Conservation (phyloP, 2,797 vertebrate genomes). For the Argentina silus region DNA sequence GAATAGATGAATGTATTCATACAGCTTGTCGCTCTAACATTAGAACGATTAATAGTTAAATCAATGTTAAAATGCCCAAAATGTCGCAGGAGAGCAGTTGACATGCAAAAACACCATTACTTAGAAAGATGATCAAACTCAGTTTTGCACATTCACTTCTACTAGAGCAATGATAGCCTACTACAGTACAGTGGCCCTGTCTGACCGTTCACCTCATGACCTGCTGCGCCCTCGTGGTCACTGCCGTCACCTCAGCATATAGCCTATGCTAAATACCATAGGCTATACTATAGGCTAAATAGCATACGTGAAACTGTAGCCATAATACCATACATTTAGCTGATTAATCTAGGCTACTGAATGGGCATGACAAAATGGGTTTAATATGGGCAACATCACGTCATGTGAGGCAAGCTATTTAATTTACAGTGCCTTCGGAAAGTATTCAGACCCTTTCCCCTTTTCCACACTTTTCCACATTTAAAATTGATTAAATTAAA, state of each 20-base stretch:
- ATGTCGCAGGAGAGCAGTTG: constrained; percentile 60
- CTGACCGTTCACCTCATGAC: constrained; percentile 45
- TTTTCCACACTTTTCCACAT: too few species aligned
- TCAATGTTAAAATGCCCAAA: constrained; percentile 53
- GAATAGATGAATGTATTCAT: constrained; percentile 67
- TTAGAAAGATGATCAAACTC: too few species aligned
- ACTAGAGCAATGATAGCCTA: too few species aligned
- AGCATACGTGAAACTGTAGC: background rate
- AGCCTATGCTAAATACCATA: background rate
- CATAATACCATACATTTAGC: constrained; percentile 34
- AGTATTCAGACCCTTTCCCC: too few species aligned
- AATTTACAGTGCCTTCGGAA: too few species aligned
- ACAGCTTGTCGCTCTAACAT: constrained; percentile 64
- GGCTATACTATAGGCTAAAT: background rate
- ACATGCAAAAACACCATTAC: constrained; percentile 50
- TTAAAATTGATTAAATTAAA: too few species aligned
- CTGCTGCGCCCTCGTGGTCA: constrained; percentile 36
- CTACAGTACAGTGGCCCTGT: constrained; percentile 36
- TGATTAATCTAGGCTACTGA: constrained; percentile 49
- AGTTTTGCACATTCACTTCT: too few species aligned
- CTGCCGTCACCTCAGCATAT: constrained; percentile 44
- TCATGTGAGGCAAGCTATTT: too few species aligned
- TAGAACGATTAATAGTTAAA: constrained; percentile 71
- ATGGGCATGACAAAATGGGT: constrained; percentile 44
- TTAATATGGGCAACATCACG: constrained; percentile 64